Percentiles rank a stretch among this genome's conserved stretches.
Evolutionary conservation across 2,113 vertebrate species (phyloP).

Genomic region (Gallinago jamesoni): DNA sequence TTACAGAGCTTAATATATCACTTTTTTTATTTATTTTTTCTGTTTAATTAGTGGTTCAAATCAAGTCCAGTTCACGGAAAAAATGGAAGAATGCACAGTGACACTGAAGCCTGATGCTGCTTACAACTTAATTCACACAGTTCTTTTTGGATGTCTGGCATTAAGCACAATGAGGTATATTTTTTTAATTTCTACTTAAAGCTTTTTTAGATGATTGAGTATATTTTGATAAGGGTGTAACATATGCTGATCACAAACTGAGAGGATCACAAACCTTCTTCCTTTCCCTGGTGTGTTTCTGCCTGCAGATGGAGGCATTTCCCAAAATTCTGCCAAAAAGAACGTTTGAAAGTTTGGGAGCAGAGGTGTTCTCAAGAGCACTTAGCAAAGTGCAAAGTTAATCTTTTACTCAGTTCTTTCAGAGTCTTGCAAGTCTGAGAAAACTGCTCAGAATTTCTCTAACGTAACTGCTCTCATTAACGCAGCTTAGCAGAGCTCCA

Average conservation of each 20-base stretch:
- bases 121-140: conserved; percentile 88
- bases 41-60: conserved; percentile 56
- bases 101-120: conserved; percentile 84
- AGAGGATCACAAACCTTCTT: background rate
- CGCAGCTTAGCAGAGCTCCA: background rate
- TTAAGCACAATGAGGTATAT: conserved; percentile 96
- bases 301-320: background rate
- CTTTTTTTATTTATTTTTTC: background rate
- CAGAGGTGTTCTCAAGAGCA: background rate
- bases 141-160: conserved; percentile 90
- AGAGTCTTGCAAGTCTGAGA: background rate
- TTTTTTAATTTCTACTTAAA: background rate
- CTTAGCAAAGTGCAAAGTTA: background rate
- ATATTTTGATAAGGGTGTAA: background rate
- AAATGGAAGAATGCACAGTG: conserved; percentile 34
- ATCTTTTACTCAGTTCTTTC: background rate
- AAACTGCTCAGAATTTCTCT: background rate
- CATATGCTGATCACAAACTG: background rate
- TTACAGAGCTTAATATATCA: background rate
- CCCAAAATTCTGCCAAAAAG: background rate
- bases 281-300: background rate
- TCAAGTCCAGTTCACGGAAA: background rate
- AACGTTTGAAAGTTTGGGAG: background rate
- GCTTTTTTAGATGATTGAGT: background rate
- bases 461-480: background rate